Evolutionary conservation across 2,797 vertebrate species (phyloP), one percentile per base, ranked within the genome.

Genomic region (Sebastes minor): DNA sequence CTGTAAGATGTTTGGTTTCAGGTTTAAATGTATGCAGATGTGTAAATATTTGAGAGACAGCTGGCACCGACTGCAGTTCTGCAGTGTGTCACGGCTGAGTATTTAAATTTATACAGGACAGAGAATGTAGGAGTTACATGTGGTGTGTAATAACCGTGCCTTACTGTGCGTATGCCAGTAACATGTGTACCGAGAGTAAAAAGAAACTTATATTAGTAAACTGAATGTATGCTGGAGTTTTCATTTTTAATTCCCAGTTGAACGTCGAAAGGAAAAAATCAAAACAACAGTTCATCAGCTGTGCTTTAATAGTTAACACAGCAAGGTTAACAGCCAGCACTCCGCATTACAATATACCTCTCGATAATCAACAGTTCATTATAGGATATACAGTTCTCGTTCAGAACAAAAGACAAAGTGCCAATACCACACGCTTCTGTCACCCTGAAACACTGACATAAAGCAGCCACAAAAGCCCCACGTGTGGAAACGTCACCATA

Each of bases 131-230:
- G 68, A 60, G 86, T 65, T 81, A 80, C 66, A 90, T 78, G 59
- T 81, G 82, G 82, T 88, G 81, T 88, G 83, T 86, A 76, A 88
- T 84, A 81, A 82, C 55, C 74, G 74, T 91, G 89, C 86, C 76
- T 89, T 85, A 88, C 89, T 88, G 57, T 92, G 91, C 42, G 86
- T 92, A 87, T 76, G 91, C 88, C 87, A 89, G 86, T 86, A 91
- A 83, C 85, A 83, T 88, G 81, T 86, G 78, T 71, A 86, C 38
- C 33, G 33, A 78, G 67, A 84, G 84, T 89, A 88, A 90, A 90
- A 30, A 84, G 11, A 83, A 74, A 71, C 28, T 42, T 81, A 66
- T 63, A 78, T 87, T 78, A 87, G 83, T 80, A 71, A 79, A 74
- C 12, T 2, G 10, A 52, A 42, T 6, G 55, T 61, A 11, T 61